A percentile compares a stretch with the other conserved stretches of the same genome.
Evolutionary conservation across 1,140 invertebrate genomes (phyloP).

Genomic region (Oncopeltus fasciatus): DNA sequence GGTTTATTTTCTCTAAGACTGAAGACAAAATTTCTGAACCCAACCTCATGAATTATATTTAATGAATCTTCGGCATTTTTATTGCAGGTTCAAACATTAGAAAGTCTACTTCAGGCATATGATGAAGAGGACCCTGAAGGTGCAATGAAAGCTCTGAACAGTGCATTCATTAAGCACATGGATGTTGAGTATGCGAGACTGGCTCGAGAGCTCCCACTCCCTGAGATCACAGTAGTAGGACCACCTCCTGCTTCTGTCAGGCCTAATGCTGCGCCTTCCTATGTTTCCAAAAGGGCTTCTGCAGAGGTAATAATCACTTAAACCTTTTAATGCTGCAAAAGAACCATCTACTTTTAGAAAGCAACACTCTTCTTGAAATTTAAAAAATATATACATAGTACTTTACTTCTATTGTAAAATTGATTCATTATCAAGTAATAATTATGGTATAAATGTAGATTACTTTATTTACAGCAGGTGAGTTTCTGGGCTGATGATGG

Average conservation of each 20-base stretch:
- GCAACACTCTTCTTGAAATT: too few species aligned
- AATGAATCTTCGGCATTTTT: too few species aligned
- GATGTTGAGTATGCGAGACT: conserved; percentile 82
- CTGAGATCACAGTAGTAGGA: conserved; percentile 39
- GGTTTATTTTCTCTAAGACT: too few species aligned
- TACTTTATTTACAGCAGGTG: conserved; percentile 56
- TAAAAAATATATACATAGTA: too few species aligned
- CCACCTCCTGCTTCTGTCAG: conserved; percentile 42
- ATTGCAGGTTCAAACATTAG: conserved; percentile 67
- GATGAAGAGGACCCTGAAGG: conserved; percentile 79
- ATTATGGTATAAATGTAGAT: too few species aligned
- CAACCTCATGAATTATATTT: too few species aligned
- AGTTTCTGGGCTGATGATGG: conserved; percentile 57
- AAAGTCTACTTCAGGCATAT: conserved; percentile 69
- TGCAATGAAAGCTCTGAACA: conserved; percentile 55
- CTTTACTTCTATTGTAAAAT: too few species aligned
- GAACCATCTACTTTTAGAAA: too few species aligned
- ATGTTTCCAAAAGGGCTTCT: conserved; percentile 41
- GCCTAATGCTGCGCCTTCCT: conserved; percentile 54
- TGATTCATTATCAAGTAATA: too few species aligned
- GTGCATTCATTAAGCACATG: conserved; percentile 86
- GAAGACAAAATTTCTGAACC: too few species aligned
- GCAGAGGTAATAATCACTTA: too few species aligned
- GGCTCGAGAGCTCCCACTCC: conserved; percentile 59
- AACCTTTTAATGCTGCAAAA: too few species aligned